phyloP scores from a whole-genome alignment of 2,797 vertebrate species.

The Iguana delicatissima region DNA sequence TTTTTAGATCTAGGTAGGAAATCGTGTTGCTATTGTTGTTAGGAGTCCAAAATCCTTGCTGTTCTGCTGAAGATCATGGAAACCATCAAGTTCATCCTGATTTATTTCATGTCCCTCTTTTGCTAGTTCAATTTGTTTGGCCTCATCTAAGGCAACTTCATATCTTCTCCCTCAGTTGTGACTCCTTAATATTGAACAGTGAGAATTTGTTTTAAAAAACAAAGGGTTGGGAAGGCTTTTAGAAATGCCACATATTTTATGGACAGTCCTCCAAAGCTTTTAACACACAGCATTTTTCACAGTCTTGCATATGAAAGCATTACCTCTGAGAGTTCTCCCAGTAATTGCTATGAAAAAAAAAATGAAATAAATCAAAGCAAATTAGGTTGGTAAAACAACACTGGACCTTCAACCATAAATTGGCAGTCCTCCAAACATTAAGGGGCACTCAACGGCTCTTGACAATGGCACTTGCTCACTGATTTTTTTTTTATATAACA shows the following conservation, averaged over 20 bases:
- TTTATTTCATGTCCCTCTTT: no score
- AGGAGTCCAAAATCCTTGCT: background rate
- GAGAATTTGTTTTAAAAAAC: background rate
- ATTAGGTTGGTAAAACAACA: constrained; percentile 62
- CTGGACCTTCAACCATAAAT: constrained; percentile 37
- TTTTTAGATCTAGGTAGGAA: background rate
- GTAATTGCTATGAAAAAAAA: constrained; percentile 87
- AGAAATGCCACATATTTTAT: background rate
- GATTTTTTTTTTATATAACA: background rate
- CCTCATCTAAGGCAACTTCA: background rate
- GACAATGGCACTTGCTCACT: background rate
- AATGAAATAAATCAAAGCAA: constrained; percentile 73
- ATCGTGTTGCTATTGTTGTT: background rate
- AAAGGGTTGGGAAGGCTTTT: background rate
- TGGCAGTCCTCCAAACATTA: constrained; percentile 15
- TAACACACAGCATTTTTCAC: background rate
- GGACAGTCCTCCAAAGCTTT: background rate
- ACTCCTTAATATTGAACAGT: background rate
- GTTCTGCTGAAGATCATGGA: no score
- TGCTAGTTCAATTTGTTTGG: background rate
- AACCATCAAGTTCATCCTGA: no score
- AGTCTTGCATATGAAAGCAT: constrained; percentile 68
- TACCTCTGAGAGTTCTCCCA: constrained; percentile 98
- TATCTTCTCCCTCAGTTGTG: background rate
- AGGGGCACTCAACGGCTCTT: constrained; percentile 31